Base-by-base conservation (phyloP, 1,140 invertebrate genomes). In the Samia ricini region DNA sequence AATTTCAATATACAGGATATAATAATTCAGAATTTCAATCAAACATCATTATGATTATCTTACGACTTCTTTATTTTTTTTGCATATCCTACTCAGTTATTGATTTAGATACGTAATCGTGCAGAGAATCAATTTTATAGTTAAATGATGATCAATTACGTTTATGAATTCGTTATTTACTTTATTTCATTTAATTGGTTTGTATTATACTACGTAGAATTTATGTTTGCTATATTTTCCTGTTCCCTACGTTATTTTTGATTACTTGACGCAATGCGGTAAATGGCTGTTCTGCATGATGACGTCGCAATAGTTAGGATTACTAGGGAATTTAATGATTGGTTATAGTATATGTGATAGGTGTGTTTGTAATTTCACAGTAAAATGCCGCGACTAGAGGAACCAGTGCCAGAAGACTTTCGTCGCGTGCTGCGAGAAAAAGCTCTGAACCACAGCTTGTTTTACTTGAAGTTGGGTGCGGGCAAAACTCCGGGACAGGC, bases 381-480 rank as follows among this genome's bases (percentile, higher is more conserved):
- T 22, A 22, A 52, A 69, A 90, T 91, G 82, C 89, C 88, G 58
- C 87, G 87, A 12, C 61, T 88, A 49, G 84, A 88, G 60, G 77
- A 86, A 57, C 63, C 69, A 51, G 77, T 85, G 23, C 78, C 84
- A 42, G 84, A 88, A 66, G 90, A 91, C 69, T 88, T 91, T 72
- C 84, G 90, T 48, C 79, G 85, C 50, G 81, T 90, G 56, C 71
- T 91, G 63, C 79, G 88, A 49, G 88, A 90, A 76, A 91, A 91
- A 72, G 89, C 90, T 42, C 78, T 89, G 26, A 85, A 68, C 74
- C 90, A 91, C 77, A 88, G 89, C 67, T 68, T 88, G 69, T 91
- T 89, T 68, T 91, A 91, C 76, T 65, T 85, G 72, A 88, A 89
- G 64, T 79, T 91, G 60, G 79, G 87, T 65, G 80, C 81, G 49